Evolutionary conservation across 2,797 vertebrate genomes (phyloP).

Genomic region (Hippoglossus hippoglossus): DNA sequence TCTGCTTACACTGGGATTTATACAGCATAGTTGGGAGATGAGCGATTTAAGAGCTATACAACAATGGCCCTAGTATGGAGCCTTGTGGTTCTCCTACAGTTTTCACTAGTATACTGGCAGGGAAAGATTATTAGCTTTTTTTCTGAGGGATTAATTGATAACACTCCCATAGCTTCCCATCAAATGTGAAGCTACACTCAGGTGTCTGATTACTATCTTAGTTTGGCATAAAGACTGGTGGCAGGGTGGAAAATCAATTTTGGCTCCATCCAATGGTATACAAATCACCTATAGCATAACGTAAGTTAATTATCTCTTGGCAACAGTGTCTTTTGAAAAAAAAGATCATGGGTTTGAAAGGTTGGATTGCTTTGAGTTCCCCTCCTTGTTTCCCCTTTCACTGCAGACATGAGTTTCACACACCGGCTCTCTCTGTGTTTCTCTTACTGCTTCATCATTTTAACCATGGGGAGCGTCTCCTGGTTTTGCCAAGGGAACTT

Average conservation of each 20-base stretch:
- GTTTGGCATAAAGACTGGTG: not conserved
- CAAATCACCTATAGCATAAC: no score
- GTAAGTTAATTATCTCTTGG: no score
- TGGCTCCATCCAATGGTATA: no score
- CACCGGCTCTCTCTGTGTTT: conserved; percentile 5
- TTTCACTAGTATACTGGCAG: not conserved
- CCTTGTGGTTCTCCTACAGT: not conserved
- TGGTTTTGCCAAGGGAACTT: conserved; percentile 18
- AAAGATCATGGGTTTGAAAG: no score
- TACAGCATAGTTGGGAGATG: no score
- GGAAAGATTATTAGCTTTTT: not conserved
- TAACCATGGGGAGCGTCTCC: conserved; percentile 4
- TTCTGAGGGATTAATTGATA: not conserved
- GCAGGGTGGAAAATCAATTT: not conserved
- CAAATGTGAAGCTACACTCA: no score
- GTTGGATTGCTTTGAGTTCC: no score
- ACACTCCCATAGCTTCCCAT: no score
- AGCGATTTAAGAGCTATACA: not conserved
- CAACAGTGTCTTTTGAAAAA: no score
- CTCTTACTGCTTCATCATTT: conserved; percentile 3
- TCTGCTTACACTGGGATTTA: no score
- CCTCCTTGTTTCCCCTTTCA: not conserved
- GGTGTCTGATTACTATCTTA: not conserved
- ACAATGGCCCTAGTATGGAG: not conserved
- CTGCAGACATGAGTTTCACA: not conserved